These are phyloP conservation scores for Teleopsis dalmanni DNA, from an alignment of 1,140 invertebrate genomes.

Conservation along the genomic window DNA sequence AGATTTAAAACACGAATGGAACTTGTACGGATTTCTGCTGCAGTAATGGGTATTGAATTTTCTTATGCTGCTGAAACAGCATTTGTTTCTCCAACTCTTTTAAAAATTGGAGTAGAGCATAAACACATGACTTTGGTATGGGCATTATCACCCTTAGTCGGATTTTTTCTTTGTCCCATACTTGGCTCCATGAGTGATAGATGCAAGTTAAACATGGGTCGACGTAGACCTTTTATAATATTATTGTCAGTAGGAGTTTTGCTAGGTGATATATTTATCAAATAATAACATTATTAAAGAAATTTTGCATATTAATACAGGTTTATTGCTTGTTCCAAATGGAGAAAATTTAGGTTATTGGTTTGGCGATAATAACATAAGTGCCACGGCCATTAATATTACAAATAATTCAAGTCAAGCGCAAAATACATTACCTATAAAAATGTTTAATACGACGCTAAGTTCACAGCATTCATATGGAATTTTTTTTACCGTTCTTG, in stretches of 20 bases:
- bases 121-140: conserved; percentile 91
- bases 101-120: conserved; percentile 86
- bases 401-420: conserved; percentile 43
- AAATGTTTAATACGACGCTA: conserved; percentile 9
- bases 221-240: conserved; percentile 85
- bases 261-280: conserved; percentile 53
- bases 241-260: conserved; percentile 82
- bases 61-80: conserved; percentile 93
- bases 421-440: conserved; percentile 40
- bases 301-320: conserved; percentile 43
- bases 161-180: conserved; percentile 88
- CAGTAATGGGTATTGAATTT: conserved; percentile 96
- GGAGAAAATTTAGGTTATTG: conserved; percentile 74
- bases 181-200: conserved; percentile 87
- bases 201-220: conserved; percentile 69
- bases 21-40: conserved; percentile 79
- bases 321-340: conserved; percentile 82
- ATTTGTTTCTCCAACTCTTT: conserved; percentile 88
- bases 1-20: conserved; percentile 76
- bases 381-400: conserved; percentile 29
- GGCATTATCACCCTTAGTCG: conserved; percentile 84
- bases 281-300: not conserved
- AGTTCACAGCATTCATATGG: conserved; percentile 69
- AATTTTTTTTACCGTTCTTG: conserved; percentile 85
- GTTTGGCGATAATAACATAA: conserved; percentile 60